Evolutionary conservation across 2,888 invertebrate species (phyloP), one percentile per base, ranked within the genome.

Genomic region (Agrochola lota): DNA sequence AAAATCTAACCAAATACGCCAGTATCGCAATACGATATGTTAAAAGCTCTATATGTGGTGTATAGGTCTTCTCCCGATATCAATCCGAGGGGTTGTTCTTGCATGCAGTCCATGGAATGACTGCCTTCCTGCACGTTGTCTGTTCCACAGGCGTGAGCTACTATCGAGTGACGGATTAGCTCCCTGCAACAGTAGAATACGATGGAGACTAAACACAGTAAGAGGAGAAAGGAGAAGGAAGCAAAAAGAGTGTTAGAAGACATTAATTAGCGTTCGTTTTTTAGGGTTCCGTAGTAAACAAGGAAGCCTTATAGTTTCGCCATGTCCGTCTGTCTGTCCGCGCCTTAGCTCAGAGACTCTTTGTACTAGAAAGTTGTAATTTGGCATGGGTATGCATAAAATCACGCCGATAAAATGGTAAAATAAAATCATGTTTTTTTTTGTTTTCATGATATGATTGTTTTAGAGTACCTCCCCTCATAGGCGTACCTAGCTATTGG

Each of bases 1-100:
- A 43, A 11, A 66, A 30, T 52, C 89, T 91, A 71, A 96, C 96
- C 96, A 87, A 96, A 95, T 8, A 95, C 71, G 0, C 96, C 96
- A 55, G 90, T 90, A 0, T 96, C 95, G 2, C 7, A 71, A 74
- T 95, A 96, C 0, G 95, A 94, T 30, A 96, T 89, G 78, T 95
- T 95, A 87, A 96, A 96, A 0, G 95, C 94, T 55, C 80, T 92
- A 70, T 89, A 94, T 0, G 87, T 80, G 0, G 95, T 94, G 86
- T 85, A 87, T 12, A 93, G 5, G 67, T 96, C 94, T 0, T 74
- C 78, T 8, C 90, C 92, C 0, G 92, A 81, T 90, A 93, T 80
- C 1, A 80, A 49, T 0, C 94, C 93, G 11, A 95, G 90, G 0
- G 95, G 95, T 0, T 90, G 83, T 75, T 93, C 92, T 0, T 91